Conservation (phyloP, 1,140 invertebrate genomes). For the Polypedilum vanderplanki region DNA sequence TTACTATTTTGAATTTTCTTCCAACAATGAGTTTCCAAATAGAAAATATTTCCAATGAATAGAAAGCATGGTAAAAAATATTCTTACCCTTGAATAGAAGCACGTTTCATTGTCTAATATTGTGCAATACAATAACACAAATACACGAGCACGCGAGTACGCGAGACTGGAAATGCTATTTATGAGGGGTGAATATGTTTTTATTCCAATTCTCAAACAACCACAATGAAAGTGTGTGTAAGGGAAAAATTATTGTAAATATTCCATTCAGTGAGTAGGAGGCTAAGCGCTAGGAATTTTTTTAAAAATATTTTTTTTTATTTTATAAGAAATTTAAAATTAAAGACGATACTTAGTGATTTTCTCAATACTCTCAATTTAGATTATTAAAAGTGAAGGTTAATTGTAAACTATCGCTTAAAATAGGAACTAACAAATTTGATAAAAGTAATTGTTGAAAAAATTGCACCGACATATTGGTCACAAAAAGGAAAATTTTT, state of each 20-base stretch:
- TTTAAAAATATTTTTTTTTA: conserved; percentile 16
- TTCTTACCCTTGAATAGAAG: conserved; percentile 9
- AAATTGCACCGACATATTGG: neutral
- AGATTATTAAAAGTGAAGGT: conserved; percentile 14
- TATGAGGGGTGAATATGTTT: neutral
- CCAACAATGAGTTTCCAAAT: no score
- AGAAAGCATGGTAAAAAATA: conserved; percentile 10
- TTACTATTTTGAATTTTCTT: no score
- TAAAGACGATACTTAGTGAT: neutral
- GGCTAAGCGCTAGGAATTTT: neutral
- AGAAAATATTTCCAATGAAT: no score
- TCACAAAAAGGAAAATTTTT: neutral
- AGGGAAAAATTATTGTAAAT: conserved; percentile 13
- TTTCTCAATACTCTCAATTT: conserved; percentile 14
- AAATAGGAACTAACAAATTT: conserved; percentile 14
- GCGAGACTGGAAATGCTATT: neutral
- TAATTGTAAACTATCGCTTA: neutral
- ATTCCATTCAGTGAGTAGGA: conserved; percentile 17
- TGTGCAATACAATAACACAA: no score
- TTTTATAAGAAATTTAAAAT: neutral
- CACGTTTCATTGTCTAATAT: no score
- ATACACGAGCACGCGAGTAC: no score
- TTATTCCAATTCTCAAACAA: neutral
- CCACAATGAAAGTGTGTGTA: neutral
- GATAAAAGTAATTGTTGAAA: neutral